Base-by-base conservation (phyloP, 2,888 invertebrate species). In the Apotomis capreana region DNA sequence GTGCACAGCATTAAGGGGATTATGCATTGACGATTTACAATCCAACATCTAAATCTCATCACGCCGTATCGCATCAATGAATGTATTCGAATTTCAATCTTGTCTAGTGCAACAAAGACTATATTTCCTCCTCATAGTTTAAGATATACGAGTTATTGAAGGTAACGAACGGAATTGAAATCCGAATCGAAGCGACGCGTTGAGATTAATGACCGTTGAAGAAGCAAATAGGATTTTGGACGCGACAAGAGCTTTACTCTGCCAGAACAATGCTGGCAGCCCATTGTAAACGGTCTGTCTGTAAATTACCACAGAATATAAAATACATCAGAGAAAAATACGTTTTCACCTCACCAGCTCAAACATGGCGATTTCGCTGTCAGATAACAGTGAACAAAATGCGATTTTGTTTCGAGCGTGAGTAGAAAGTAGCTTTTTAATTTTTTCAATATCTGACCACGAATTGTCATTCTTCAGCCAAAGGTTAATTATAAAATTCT, bases 181-280 rank as follows among this genome's bases (percentile, higher is more conserved):
- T 65, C 55, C 65, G 61, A 72, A 63, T 67, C 44, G 70, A 65
- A 70, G 70, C 69, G 63, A 59, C 62, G 40, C 55, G 54, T 67
- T 40, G 37, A 71, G 71, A 71, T 71, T 67, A 71, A 71, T 62
- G 68, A 71, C 62, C 61, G 62, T 57, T 68, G 67, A 68, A 68
- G 71, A 71, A 71, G 68, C 62, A 71, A 70, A 65, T 67, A 68
- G 65, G 65, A 57, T 65, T 65, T 65, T 65, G 65, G 65, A 65
- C 65, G 65, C 54, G 70, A 51, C 65, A 59, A 60, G 54, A 60
- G 65, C 59, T 70, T 55, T 69, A 62, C 13, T 62, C 46, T 61
- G 54, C 51, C 52, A 52, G 44, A 51, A 70, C 65, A 54, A 61
- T 57, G 69, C 49, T 63, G 13, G 54, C 36, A 52, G 13, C 54